Conservation (phyloP, 1,140 invertebrate species). For the Anastrepha ludens region DNA sequence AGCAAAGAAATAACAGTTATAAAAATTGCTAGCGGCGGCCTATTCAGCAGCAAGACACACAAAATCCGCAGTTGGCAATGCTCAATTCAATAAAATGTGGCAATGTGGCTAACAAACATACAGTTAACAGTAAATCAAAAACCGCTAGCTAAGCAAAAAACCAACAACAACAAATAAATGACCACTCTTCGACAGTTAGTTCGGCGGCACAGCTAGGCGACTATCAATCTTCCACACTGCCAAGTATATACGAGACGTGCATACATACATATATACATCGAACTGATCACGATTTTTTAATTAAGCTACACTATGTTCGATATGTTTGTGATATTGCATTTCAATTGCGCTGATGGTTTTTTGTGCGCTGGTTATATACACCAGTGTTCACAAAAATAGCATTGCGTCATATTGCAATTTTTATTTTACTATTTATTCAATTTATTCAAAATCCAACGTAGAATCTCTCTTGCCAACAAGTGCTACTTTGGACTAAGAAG, state of each 20-base stretch:
- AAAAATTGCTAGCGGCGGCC: background rate
- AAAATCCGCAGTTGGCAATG: background rate
- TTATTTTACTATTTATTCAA: too few relatives aligned
- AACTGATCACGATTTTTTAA: slow-evolving; percentile 41
- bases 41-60: background rate
- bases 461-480: too few relatives aligned
- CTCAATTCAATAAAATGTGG: background rate
- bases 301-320: slow-evolving; percentile 34
- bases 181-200: background rate
- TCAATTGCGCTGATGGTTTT: slow-evolving; percentile 39
- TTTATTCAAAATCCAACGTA: too few relatives aligned
- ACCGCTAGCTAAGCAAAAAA: background rate
- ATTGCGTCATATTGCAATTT: too few relatives aligned
- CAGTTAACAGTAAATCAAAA: background rate
- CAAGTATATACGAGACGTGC: background rate
- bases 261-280: background rate
- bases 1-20: background rate
- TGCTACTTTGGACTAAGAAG: too few relatives aligned
- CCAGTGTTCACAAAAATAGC: too few relatives aligned
- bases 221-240: background rate
- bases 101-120: background rate
- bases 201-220: background rate
- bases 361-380: too few relatives aligned
- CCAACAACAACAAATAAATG: background rate
- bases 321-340: slow-evolving; percentile 29